Percentiles rank a stretch among this genome's conserved stretches.
Conservation (phyloP, 2,113 vertebrate genomes). For the Rhinoptilus africanus region DNA sequence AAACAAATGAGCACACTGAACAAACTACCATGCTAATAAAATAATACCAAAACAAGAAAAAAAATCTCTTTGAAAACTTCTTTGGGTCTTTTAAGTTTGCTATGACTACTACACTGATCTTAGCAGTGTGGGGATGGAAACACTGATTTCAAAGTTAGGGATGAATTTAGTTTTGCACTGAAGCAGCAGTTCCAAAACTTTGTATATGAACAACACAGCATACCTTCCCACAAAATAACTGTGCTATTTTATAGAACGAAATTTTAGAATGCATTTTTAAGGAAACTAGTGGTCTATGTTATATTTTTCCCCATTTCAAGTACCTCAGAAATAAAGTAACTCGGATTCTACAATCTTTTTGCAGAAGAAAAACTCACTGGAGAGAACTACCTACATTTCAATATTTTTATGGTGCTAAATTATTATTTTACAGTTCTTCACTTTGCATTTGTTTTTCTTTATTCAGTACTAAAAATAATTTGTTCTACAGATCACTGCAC, state of each 20-base stretch:
- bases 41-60: background rate
- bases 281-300: background rate
- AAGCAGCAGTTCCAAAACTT: background rate
- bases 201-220: background rate
- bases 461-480: background rate
- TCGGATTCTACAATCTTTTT: background rate
- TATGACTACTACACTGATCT: background rate
- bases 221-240: background rate
- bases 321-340: background rate
- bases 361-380: background rate
- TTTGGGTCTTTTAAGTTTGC: background rate
- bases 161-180: background rate
- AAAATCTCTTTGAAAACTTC: background rate
- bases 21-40: background rate
- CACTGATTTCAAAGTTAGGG: background rate
- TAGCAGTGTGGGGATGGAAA: background rate
- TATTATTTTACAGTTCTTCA: background rate
- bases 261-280: background rate
- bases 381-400: background rate
- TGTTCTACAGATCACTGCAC: background rate
- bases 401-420: background rate
- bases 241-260: background rate
- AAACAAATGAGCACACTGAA: background rate
- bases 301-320: fast-evolving
- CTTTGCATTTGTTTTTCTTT: background rate